These are phyloP conservation scores for Suillia variegata DNA, from an alignment of 2,888 invertebrate species.

Conservation along the genomic window DNA sequence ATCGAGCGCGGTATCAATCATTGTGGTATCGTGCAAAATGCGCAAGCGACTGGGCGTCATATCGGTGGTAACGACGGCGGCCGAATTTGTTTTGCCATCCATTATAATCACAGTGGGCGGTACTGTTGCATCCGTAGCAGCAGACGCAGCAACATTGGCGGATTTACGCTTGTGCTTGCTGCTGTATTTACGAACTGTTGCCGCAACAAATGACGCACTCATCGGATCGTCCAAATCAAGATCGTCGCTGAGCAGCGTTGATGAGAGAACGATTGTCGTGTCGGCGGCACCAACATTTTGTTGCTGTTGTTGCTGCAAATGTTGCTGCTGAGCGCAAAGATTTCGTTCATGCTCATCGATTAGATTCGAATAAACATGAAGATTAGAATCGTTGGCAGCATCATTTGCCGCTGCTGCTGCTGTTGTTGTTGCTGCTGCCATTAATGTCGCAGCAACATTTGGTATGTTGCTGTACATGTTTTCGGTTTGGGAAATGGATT, in stretches of 20 bases:
- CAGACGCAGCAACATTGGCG: conserved; percentile 24
- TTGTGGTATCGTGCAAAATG: conserved; percentile 83
- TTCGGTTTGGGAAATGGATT: conserved; percentile 55
- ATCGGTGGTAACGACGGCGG: conserved; percentile 32
- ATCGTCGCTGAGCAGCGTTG: conserved; percentile 59
- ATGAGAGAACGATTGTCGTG: conserved; percentile 41
- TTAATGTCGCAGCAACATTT: too few species aligned
- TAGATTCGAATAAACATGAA: conserved; percentile 61
- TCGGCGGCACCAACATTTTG: conserved; percentile 18
- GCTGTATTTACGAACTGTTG: conserved; percentile 5
- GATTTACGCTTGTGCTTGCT: conserved; percentile 25
- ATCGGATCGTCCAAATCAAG: conserved; percentile 61
- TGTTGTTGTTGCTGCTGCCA: conserved; percentile 28
- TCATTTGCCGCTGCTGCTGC: conserved; percentile 21
- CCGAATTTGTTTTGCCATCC: conserved; percentile 26
- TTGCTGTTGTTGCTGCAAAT: conserved; percentile 11
- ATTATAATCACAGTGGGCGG: neutral
- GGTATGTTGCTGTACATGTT: conserved; percentile 61
- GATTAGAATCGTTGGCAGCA: conserved; percentile 42
- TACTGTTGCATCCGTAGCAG: conserved; percentile 17
- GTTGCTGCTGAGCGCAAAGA: conserved; percentile 34
- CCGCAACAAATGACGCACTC: conserved; percentile 55
- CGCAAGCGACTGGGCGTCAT: conserved; percentile 75
- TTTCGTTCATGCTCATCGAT: conserved; percentile 57
- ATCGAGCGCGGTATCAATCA: conserved; percentile 89